Conservation (phyloP, 2,888 invertebrate species). For the Mechanitis messenoides region DNA sequence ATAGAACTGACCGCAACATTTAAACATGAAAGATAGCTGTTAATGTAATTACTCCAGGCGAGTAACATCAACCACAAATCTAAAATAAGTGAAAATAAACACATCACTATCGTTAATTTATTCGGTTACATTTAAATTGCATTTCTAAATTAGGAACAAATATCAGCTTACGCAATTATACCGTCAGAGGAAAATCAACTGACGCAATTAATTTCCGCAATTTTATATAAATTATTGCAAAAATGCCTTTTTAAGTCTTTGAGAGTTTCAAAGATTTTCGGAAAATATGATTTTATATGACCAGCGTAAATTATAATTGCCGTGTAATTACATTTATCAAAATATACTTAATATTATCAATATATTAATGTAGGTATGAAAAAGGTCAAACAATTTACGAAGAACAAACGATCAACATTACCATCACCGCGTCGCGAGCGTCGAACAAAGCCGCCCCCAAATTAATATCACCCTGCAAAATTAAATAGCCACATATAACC, state of each 20-base stretch:
- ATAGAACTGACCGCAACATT: neutral
- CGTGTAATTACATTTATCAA: no score
- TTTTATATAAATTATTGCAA: neutral
- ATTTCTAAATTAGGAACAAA: constrained; percentile 38
- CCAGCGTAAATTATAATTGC: no score
- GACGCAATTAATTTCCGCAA: neutral
- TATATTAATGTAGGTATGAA: no score
- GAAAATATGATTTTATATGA: neutral
- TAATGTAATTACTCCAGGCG: constrained; percentile 14
- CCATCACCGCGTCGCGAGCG: constrained; percentile 46
- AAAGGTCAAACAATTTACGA: constrained; percentile 5
- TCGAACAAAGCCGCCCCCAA: constrained; percentile 57
- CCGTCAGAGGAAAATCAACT: neutral
- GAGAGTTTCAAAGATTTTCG: neutral
- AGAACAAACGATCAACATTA: constrained; percentile 49
- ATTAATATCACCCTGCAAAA: constrained; percentile 60
- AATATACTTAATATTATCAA: no score
- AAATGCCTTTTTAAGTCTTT: constrained; percentile 2
- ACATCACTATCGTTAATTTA: constrained; percentile 7
- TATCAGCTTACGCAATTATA: constrained; percentile 9
- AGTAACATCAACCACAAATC: constrained; percentile 13
- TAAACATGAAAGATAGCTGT: constrained; percentile 2
- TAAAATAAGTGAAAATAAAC: constrained; percentile 17
- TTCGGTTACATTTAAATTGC: constrained; percentile 33
- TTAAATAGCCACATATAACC: constrained; percentile 48